Percentiles rank a stretch among this genome's conserved stretches.
These are phyloP conservation scores for Pachycephus smyrnensis DNA, from an alignment of 2,888 invertebrate genomes.

Conservation along the genomic window DNA sequence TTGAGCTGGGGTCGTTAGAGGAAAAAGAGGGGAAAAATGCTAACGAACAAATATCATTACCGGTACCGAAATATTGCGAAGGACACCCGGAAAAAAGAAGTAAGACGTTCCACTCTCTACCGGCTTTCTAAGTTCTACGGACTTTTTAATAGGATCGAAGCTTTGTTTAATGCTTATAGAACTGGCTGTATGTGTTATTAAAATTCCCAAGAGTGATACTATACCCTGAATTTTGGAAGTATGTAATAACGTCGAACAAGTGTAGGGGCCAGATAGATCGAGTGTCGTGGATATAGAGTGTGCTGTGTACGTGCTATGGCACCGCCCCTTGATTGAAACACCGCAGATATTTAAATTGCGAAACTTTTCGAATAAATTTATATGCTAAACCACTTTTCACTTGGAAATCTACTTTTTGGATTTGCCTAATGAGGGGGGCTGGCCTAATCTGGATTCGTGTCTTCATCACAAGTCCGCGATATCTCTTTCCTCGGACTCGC, in stretches of 20 bases:
- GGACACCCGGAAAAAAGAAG: neutral
- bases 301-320: conserved; percentile 12
- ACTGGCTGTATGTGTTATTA: neutral
- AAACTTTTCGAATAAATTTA: conserved; percentile 59
- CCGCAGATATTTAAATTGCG: conserved; percentile 56
- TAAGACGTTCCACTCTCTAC: neutral
- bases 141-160: conserved; percentile 36
- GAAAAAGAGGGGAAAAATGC: conserved; percentile 22
- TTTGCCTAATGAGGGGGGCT: conserved; percentile 48
- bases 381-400: conserved; percentile 45
- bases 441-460: conserved; percentile 22
- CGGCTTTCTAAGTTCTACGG: conserved; percentile 11
- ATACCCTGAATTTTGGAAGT: neutral
- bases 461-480: neutral
- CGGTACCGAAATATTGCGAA: conserved; percentile 40
- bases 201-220: neutral
- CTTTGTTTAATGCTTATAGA: neutral
- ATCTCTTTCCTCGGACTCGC: neutral
- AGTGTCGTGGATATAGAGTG: neutral
- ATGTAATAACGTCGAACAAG: neutral
- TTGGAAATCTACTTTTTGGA: conserved; percentile 33
- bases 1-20: conserved; percentile 36
- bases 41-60: conserved; percentile 46
- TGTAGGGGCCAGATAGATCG: neutral
- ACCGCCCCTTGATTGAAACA: conserved; percentile 54